phyloP scores from a whole-genome alignment of 2,888 invertebrate species.

The Apamea anceps region DNA sequence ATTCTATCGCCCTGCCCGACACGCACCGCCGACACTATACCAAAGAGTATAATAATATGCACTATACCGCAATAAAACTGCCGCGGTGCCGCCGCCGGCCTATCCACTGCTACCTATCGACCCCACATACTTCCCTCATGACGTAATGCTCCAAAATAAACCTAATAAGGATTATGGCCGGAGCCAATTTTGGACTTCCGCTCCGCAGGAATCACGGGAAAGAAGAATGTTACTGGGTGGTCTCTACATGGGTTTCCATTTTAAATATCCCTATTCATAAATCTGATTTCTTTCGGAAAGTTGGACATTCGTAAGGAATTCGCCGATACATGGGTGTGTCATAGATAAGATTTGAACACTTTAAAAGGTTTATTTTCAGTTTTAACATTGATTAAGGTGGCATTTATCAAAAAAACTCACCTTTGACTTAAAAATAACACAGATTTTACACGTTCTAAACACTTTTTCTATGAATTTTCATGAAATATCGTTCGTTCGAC shows the following conservation, averaged over 20 bases:
- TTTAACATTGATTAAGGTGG: not conserved
- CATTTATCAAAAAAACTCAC: constrained; percentile 69
- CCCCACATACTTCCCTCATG: constrained; percentile 78
- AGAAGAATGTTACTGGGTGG: constrained; percentile 29
- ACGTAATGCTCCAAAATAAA: constrained; percentile 90
- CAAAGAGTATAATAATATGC: too few relatives aligned
- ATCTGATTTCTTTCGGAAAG: constrained; percentile 64
- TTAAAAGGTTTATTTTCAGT: not conserved
- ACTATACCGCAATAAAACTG: constrained; percentile 69
- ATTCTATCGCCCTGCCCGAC: constrained; percentile 65
- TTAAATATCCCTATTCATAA: constrained; percentile 53
- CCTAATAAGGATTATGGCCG: constrained; percentile 84
- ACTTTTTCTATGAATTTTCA: constrained; percentile 73
- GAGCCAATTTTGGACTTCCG: constrained; percentile 75
- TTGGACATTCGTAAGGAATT: constrained; percentile 71
- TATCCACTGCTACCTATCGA: constrained; percentile 68
- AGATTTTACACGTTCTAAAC: constrained; percentile 63
- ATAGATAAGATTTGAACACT: constrained; percentile 71
- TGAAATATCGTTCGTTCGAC: constrained; percentile 84
- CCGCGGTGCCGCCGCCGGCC: constrained; percentile 72
- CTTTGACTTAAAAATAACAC: constrained; percentile 68
- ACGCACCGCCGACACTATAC: constrained; percentile 60
- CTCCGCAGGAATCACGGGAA: constrained; percentile 67
- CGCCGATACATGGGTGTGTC: constrained; percentile 87
- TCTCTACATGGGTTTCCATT: constrained; percentile 38